Evolutionary conservation across 2,888 invertebrate genomes (phyloP), one percentile per base, ranked within the genome.

Genomic region (Archips xylosteana): DNA sequence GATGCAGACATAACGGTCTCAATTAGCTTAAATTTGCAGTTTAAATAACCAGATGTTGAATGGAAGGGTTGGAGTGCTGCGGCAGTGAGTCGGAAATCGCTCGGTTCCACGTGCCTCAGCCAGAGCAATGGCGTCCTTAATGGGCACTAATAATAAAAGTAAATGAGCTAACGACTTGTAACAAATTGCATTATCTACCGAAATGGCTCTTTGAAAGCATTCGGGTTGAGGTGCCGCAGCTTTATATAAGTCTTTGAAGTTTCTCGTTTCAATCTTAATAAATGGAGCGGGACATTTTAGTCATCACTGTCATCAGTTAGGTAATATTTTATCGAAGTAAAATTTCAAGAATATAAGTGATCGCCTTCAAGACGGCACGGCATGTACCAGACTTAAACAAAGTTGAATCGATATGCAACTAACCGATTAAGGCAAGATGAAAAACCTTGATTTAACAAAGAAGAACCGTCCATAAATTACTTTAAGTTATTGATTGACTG

Each of bases 111-210:
- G 84, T 84, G 85, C 84, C 68, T 64, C 65, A 75, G 77, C 77
- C 77, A 82, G 80, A 85, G 80, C 83, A 82, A 81, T 80, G 77
- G 79, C 79, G 81, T 72, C 79, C 83, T 82, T 89, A 89, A 90
- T 88, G 85, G 87, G 84, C 82, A 87, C 88, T 87, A 87, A 89
- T 87, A 87, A 87, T 89, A 89, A 89, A 89, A 87, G 83, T 83
- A 89, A 91, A 89, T 89, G 87, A 88, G 85, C 82, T 85, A 88
- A 89, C 83, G 86, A 88, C 87, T 89, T 89, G 84, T 87, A 87
- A 88, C 86, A 89, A 91, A 92, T 91, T 89, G 87, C 87, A 90
- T 89, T 90, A 90, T 87, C 87, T 87, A 81, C 78, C 79, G 81
- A 87, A 88, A 89, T 87, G 85, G 86, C 81, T 82, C 83, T 85